Percentiles rank a stretch among this genome's conserved stretches.
Evolutionary conservation across 2,113 vertebrate species (phyloP).

Genomic region (Salvator merianae): DNA sequence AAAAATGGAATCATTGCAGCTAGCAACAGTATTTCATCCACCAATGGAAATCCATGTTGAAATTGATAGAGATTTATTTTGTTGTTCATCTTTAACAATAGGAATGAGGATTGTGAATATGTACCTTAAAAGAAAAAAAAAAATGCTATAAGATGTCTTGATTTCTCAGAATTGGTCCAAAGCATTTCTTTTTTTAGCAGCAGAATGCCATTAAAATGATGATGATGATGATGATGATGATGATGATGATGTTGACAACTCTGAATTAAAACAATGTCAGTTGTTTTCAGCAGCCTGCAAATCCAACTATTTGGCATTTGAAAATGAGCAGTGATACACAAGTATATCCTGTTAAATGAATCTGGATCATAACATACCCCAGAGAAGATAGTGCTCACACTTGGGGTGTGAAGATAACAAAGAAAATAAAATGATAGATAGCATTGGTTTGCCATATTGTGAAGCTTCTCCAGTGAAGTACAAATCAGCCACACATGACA

Average conservation of each 20-base stretch:
- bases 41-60: neutral
- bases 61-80: neutral
- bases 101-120: neutral
- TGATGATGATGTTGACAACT: neutral
- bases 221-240: too few relatives aligned
- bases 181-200: neutral
- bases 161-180: neutral
- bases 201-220: neutral
- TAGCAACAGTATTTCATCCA: neutral
- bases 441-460: neutral
- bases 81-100: neutral
- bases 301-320: constrained; percentile 7
- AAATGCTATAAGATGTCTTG: neutral
- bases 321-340: neutral
- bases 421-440: constrained; percentile 1
- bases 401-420: constrained; percentile 28
- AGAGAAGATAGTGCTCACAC: neutral
- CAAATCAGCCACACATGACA: constrained; percentile 24
- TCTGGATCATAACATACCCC: neutral
- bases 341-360: neutral
- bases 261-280: constrained; percentile 12
- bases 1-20: neutral
- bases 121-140: neutral
- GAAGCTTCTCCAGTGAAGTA: neutral
- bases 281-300: neutral